These are phyloP conservation scores for Phylloscopus trochilus DNA, from an alignment of 2,113 vertebrate species.

Conservation along the genomic window DNA sequence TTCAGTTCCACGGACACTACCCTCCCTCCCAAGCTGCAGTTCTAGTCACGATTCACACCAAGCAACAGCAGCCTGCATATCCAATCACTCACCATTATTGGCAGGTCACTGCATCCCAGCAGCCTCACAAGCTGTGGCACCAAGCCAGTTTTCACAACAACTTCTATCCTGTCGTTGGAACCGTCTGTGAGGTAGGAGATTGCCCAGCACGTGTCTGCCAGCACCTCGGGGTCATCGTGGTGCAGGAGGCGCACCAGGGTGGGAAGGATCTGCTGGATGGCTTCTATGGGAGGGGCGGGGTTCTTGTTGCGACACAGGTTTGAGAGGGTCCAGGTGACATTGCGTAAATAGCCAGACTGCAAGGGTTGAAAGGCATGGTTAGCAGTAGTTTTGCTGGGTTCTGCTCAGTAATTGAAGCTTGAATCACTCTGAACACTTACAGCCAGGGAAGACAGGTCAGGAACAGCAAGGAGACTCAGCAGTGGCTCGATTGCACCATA, in stretches of 20 bases:
- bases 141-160: constrained; percentile 86
- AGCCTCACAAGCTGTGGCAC: constrained; percentile 87
- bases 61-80: neutral
- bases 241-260: constrained; percentile 81
- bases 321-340: constrained; percentile 94
- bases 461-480: constrained; percentile 78
- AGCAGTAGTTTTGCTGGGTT: neutral
- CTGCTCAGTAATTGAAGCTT: neutral
- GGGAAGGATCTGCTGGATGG: constrained; percentile 88
- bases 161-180: constrained; percentile 90
- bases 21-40: neutral
- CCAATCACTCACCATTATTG: constrained; percentile 80
- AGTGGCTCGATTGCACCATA: constrained; percentile 84
- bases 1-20: neutral
- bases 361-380: neutral
- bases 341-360: constrained; percentile 88
- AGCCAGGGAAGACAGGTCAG: constrained; percentile 81
- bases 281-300: constrained; percentile 86
- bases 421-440: constrained; percentile 72
- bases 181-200: constrained; percentile 90
- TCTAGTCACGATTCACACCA: neutral
- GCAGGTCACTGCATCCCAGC: constrained; percentile 78
- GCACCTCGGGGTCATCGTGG: constrained; percentile 80
- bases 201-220: constrained; percentile 92
- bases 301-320: constrained; percentile 99